Conservation (phyloP, 2,888 invertebrate genomes). For the Drosophila helvetica region DNA sequence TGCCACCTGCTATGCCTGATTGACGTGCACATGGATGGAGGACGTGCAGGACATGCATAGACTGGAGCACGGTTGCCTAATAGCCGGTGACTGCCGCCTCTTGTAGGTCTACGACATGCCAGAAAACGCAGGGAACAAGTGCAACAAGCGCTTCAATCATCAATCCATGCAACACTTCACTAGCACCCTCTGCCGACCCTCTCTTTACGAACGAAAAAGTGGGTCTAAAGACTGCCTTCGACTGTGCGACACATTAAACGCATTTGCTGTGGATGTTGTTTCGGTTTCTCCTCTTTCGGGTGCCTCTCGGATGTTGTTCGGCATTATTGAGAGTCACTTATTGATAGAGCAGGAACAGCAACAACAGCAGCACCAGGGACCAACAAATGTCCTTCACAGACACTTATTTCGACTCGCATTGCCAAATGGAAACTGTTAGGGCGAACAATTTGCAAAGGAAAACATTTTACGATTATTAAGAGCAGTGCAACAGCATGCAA, state of each 20-base stretch:
- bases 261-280: conserved; percentile 36
- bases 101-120: conserved; percentile 15
- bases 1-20: conserved; percentile 35
- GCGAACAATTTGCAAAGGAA: conserved; percentile 8
- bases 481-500: neutral
- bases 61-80: conserved; percentile 49
- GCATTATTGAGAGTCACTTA: conserved; percentile 66
- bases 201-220: conserved; percentile 38
- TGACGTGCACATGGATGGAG: conserved; percentile 39
- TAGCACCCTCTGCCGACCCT: conserved; percentile 22
- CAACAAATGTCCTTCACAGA: conserved; percentile 39
- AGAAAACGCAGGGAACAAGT: conserved; percentile 15
- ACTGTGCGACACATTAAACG: conserved; percentile 40
- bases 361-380: conserved; percentile 2
- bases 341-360: conserved; percentile 44
- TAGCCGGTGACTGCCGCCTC: conserved; percentile 42
- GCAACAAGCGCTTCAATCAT: conserved; percentile 67
- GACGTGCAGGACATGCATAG: conserved; percentile 51
- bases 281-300: conserved; percentile 26
- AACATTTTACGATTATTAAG: conserved; percentile 17
- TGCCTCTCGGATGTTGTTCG: conserved; percentile 41
- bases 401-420: conserved; percentile 47
- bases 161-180: conserved; percentile 50
- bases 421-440: conserved; percentile 24
- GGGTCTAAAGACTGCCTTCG: conserved; percentile 23